Evolutionary conservation across 2,797 vertebrate genomes (phyloP), one percentile per base, ranked within the genome.

Genomic region (Takifugu ocellatus): DNA sequence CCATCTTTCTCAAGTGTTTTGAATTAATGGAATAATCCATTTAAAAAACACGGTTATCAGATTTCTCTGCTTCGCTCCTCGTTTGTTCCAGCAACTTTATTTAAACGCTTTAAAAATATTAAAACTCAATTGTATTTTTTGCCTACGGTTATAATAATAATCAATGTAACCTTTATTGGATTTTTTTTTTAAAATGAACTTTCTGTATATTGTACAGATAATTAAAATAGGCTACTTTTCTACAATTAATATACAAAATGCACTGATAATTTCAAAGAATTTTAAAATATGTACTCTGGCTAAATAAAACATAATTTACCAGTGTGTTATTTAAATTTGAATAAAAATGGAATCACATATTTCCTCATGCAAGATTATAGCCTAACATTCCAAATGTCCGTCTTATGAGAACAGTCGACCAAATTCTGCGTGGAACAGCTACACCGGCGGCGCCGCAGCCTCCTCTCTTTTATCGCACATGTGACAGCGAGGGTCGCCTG

Each of bases 1-100:
- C 80, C 73, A 56, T 83, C 70, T 83, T 73, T 72, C 75, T 82
- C 47, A 10, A 84, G 83, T 84, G 75, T 63, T 71, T 83, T 75
- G 86, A 82, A 73, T 79, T 63, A 65, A 39, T 70, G 62, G 49
- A 54, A 76, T 66, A 66, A 78, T 74, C 48, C 74, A 59, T 72
- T 79, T 54, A 69, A 7, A 45, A 45, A 17, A 16, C 43, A 17
- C 16, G 5, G 26, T 8, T 61, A 4, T 54, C 27, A 29, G 27
- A 29, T 46, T 0, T 44, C 27, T 29, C 27, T 27, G 27, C 27
- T 5, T 29, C 8, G 27, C 27, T 4, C 5, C 8, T 5, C 8
- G 27, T 29, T 29, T 29, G 27, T 29, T 6, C 27, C 5, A 7
- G 27, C 51, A 14, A 42, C 21, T 59, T 1, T 51, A 44, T 51